Conservation (phyloP, 2,888 invertebrate genomes). For the Epinotia nisella region DNA sequence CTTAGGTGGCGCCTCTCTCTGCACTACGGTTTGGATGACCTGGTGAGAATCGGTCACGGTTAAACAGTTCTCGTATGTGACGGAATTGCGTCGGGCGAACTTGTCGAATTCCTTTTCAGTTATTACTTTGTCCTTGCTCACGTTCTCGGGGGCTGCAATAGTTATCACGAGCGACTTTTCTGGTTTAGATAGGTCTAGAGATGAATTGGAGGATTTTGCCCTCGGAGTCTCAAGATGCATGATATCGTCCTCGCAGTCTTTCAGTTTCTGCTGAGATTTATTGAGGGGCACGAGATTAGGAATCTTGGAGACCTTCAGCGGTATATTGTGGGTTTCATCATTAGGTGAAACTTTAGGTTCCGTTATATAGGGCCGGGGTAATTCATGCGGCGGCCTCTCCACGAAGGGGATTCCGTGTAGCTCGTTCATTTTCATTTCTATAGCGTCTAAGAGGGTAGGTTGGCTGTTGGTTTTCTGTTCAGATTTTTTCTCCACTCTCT, state of each 20-base stretch:
- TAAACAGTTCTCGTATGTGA: slow-evolving; percentile 73
- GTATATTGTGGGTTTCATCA: slow-evolving; percentile 45
- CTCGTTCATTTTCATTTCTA: slow-evolving; percentile 81
- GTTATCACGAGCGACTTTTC: slow-evolving; percentile 46
- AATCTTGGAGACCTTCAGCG: slow-evolving; percentile 57
- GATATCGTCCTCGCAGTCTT: slow-evolving; percentile 57
- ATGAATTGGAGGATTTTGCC: slow-evolving; percentile 15
- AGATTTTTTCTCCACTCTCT: slow-evolving; percentile 50
- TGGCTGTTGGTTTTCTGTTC: slow-evolving; percentile 50
- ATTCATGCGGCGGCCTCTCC: slow-evolving; percentile 70
- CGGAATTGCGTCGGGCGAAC: slow-evolving; percentile 76
- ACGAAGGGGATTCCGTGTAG: slow-evolving; percentile 76
- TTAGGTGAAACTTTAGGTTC: slow-evolving; percentile 14
- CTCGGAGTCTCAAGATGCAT: slow-evolving; percentile 58
- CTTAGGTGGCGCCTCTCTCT: slow-evolving; percentile 62
- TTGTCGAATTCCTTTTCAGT: slow-evolving; percentile 81
- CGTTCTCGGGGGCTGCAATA: slow-evolving; percentile 46
- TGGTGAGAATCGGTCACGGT: slow-evolving; percentile 72
- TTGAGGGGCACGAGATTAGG: slow-evolving; percentile 61
- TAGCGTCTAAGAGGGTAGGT: slow-evolving; percentile 65
- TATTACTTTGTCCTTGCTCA: slow-evolving; percentile 66
- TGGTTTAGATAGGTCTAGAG: slow-evolving; percentile 46
- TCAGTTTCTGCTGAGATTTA: slow-evolving; percentile 38
- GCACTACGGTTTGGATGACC: slow-evolving; percentile 67
- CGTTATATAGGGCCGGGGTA: slow-evolving; percentile 50